Evolutionary conservation across 2,113 vertebrate species (phyloP).

Genomic region (Pholis gunnellus): DNA sequence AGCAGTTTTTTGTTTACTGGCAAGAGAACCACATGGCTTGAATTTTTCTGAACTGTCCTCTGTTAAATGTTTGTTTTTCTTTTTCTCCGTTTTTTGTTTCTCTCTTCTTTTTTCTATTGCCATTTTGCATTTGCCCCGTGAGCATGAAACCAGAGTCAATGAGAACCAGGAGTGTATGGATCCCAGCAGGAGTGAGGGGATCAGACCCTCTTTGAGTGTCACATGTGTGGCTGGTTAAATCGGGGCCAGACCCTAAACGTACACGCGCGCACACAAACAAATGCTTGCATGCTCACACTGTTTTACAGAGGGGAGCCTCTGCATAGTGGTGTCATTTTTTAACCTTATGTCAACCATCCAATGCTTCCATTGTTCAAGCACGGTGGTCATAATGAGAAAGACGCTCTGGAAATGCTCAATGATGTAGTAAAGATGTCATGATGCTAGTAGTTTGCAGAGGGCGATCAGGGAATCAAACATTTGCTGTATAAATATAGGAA

Average conservation of each 20-base stretch:
- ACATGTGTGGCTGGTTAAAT: constrained; percentile 80
- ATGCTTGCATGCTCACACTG: constrained; percentile 7
- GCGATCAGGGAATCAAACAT: constrained; percentile 35
- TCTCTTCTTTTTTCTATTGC: constrained; percentile 61
- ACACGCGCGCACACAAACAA: constrained; percentile 5
- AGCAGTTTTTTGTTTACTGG: constrained; percentile 70
- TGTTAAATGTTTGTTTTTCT: constrained; percentile 74
- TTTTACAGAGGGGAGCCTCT: constrained; percentile 24
- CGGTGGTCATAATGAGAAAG: constrained; percentile 38
- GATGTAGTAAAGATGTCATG: constrained; percentile 53
- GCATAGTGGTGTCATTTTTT: constrained; percentile 46
- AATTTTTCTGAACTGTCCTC: constrained; percentile 68
- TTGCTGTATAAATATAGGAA: constrained; percentile 7
- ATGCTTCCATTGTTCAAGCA: constrained; percentile 36
- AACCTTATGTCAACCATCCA: constrained; percentile 52
- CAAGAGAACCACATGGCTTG: constrained; percentile 72
- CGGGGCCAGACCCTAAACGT: constrained; percentile 41
- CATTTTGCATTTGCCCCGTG: constrained; percentile 66
- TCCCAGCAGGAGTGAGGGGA: constrained; percentile 76
- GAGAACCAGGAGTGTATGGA: constrained; percentile 73
- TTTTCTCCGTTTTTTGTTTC: constrained; percentile 38
- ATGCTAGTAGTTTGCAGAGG: constrained; percentile 38
- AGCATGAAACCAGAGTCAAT: constrained; percentile 80
- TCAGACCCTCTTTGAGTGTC: constrained; percentile 75
- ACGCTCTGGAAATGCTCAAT: constrained; percentile 36